phyloP scores from a whole-genome alignment of 2,888 invertebrate species.

The Trachelus iudaicus region DNA sequence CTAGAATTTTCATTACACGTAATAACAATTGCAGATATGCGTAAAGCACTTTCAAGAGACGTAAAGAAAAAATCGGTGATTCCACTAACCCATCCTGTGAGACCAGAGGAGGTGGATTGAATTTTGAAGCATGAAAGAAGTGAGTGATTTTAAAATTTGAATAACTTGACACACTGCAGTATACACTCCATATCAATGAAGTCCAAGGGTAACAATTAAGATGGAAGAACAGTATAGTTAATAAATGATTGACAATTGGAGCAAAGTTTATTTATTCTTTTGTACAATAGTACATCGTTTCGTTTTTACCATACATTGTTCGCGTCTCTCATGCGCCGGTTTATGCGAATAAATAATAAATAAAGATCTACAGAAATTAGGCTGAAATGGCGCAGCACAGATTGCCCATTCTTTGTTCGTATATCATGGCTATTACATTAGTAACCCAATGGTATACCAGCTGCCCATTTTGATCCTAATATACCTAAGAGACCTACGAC shows the following conservation, averaged over 20 bases:
- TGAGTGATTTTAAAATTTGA: background rate
- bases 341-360: slow-evolving; percentile 62
- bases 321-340: slow-evolving; percentile 48
- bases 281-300: slow-evolving; percentile 59
- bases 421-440: slow-evolving; percentile 19
- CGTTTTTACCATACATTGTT: slow-evolving; percentile 46
- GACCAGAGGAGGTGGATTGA: slow-evolving; percentile 93
- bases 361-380: slow-evolving; percentile 48
- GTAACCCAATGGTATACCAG: slow-evolving; percentile 29
- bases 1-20: slow-evolving; percentile 5
- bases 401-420: slow-evolving; percentile 25
- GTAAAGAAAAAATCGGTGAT: slow-evolving; percentile 91
- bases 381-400: slow-evolving; percentile 39
- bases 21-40: slow-evolving; percentile 84
- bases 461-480: slow-evolving; percentile 40
- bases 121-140: slow-evolving; percentile 6
- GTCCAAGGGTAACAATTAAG: background rate
- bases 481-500: slow-evolving; percentile 40
- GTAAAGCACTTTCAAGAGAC: slow-evolving; percentile 96
- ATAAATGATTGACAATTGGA: background rate
- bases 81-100: slow-evolving; percentile 92
- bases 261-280: slow-evolving; percentile 45
- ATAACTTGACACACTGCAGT: background rate
- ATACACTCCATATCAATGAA: background rate
- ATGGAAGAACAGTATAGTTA: background rate